Conservation (phyloP, 1,140 invertebrate genomes). For the Maniola jurtina region DNA sequence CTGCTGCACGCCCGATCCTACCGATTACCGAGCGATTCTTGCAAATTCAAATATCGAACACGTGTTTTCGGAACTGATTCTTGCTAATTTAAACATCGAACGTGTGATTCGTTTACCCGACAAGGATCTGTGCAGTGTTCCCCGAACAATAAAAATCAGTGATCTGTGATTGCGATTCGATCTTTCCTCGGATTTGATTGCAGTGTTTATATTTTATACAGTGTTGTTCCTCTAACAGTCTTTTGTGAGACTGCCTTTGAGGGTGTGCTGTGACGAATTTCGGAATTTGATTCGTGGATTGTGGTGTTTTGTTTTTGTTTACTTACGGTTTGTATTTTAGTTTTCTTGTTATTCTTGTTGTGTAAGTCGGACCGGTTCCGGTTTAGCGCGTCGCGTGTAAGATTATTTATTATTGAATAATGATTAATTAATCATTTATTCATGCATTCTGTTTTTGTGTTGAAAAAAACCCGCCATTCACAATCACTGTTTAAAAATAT, state of each 20-base stretch:
- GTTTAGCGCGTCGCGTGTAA: conserved; percentile 1
- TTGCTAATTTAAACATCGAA: background rate
- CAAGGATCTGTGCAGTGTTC: conserved; percentile 14
- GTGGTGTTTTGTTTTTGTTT: conserved; percentile 23
- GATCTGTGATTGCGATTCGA: conserved; percentile 1
- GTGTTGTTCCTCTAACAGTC: conserved; percentile 33
- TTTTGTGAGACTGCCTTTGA: conserved; percentile 38
- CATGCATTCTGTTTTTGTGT: background rate
- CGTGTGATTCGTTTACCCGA: background rate
- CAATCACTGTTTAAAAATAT: background rate
- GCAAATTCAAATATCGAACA: conserved; percentile 37
- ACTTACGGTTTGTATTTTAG: conserved; percentile 33
- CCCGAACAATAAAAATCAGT: background rate
- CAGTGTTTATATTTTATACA: background rate
- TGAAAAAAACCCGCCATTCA: conserved; percentile 7
- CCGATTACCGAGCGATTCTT: conserved; percentile 18
- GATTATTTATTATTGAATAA: background rate
- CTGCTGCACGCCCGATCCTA: conserved; percentile 38
- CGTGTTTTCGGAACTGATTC: conserved; percentile 26
- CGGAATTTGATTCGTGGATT: conserved; percentile 17
- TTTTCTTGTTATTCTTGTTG: conserved; percentile 10
- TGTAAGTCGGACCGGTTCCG: conserved; percentile 30
- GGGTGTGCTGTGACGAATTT: conserved; percentile 22
- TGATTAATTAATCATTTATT: background rate
- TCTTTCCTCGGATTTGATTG: background rate